Evolutionary conservation across 2,797 vertebrate genomes (phyloP), one percentile per base, ranked within the genome.

Genomic region (Okamejei kenojei): DNA sequence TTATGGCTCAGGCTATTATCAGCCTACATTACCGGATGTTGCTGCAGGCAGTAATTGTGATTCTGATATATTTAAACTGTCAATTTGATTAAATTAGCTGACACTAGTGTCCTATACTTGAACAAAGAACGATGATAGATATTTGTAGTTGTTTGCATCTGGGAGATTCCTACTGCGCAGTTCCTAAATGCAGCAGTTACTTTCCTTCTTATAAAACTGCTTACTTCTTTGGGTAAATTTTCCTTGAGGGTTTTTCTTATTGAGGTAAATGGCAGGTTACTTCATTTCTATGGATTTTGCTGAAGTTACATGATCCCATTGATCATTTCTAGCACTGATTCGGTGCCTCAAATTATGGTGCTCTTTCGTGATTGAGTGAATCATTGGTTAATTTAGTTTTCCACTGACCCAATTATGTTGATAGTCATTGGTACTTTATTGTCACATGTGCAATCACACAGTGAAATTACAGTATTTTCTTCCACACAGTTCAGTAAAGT

Each of bases 71-170:
- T 74, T 74, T 54, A 74, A 90, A 6, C 71, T 92, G 71, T 58
- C 68, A 73, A 76, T 58, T 54, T 92, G 90, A 74, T 38, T 92
- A 54, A 92, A 92, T 73, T 74, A 73, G 90, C 38, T 74, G 38
- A 54, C 90, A 92, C 29, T 92, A 45, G 9, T 29, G n/a, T n/a
- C 32, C 35, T n/a, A 35, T 63, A 58, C 9, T 45, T 58, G 71
- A 73, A 17, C 35, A 92, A 74, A 68, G 90, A 76, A 74, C 73
- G 54, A 7, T 45, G 0, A 26, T 32, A 45, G 32, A 71, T 91
- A 91, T 29, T 29, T 2, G 73, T 38, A 2, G 0, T 45, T 91
- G 68, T 91, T 91, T 38, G 10, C 23, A 54, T 7, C 71, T n/a
- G 65, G 45, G 26, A 91, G 68, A 13, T 74, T 9, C 68, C 35